Percentiles rank a stretch among this genome's conserved stretches.
These are phyloP conservation scores for Cuculus canorus DNA, from an alignment of 2,797 vertebrate genomes.

Conservation along the genomic window DNA sequence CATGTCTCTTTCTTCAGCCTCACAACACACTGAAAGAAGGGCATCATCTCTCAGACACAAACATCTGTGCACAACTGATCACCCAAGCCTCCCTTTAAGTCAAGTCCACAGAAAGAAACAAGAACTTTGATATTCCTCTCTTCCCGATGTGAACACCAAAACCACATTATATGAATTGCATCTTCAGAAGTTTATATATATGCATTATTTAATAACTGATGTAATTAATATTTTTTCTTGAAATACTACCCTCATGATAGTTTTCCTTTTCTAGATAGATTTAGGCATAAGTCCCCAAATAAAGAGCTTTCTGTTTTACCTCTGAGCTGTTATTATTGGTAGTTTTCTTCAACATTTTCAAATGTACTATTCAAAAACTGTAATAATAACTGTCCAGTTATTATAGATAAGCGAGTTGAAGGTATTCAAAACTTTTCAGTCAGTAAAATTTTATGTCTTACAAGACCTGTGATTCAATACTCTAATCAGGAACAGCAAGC, in stretches of 20 bases:
- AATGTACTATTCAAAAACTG: background rate
- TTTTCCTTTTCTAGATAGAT: background rate
- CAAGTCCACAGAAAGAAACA: too few species aligned
- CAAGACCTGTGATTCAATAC: background rate
- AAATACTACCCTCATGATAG: background rate
- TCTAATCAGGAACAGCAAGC: background rate
- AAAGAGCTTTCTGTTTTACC: background rate
- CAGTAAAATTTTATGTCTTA: background rate
- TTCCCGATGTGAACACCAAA: background rate
- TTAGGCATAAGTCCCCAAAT: background rate
- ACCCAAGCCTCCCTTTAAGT: too few species aligned
- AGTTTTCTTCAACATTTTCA: background rate
- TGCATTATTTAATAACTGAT: background rate
- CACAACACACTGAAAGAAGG: too few species aligned
- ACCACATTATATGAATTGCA: background rate
- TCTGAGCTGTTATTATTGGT: background rate
- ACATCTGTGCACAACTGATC: too few species aligned
- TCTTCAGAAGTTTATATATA: background rate
- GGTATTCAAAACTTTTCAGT: background rate
- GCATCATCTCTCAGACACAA: too few species aligned
- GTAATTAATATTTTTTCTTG: background rate
- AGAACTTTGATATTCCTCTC: background rate
- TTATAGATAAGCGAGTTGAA: background rate
- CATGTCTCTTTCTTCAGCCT: too few species aligned
- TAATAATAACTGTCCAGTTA: background rate